Base-by-base conservation (phyloP, 2,797 vertebrate species). In the Delichon dasypus region DNA sequence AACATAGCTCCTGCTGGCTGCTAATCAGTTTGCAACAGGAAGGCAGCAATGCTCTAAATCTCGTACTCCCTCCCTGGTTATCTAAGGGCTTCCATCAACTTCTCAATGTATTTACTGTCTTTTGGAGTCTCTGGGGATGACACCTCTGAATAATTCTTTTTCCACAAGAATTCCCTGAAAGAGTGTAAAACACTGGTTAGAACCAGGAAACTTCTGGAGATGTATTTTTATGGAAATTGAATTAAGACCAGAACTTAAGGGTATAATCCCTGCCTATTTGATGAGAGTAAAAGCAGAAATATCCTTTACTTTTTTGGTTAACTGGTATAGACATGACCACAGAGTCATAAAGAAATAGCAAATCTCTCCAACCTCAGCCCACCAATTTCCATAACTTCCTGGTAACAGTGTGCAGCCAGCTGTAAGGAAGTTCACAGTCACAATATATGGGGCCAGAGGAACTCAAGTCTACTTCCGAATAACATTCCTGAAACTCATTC, bases 341-440 rank as follows among this genome's bases (percentile, higher is more conserved):
- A 71, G 16, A 40, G 20, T 13, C 10, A n/a, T 4, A 4, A 85
- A 80, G 40, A 77, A 84, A 57, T 1, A 21, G 5, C 8, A 66
- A 54, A 29, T 29, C 4, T 15, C 38, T 32, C 15, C n/a, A 45
- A 22, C 1, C 2, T 4, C n/a, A 70, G 2, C 3, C 8, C 25
- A 38, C 3, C 2, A 6, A 18, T 67, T 75, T 65, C n/a, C 45
- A 18, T 48, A 67, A 57, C 3, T 11, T 65, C 32, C 22, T 74
- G 30, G 12, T 62, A 50, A 44, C 20, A 32, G 13, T 13, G 5
- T n/a, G 12, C 9, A 67, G 6, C 10, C 54, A 34, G 2, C 11
- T 74, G 8, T 61, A 42, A 82, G 42, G 42, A 85, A 29, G 16
- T 64, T 53, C 48, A 32, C 13, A n/a, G 16, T 7, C 21, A 54